Base-by-base conservation (phyloP, 2,888 invertebrate species). In the Phaedon cochleariae region DNA sequence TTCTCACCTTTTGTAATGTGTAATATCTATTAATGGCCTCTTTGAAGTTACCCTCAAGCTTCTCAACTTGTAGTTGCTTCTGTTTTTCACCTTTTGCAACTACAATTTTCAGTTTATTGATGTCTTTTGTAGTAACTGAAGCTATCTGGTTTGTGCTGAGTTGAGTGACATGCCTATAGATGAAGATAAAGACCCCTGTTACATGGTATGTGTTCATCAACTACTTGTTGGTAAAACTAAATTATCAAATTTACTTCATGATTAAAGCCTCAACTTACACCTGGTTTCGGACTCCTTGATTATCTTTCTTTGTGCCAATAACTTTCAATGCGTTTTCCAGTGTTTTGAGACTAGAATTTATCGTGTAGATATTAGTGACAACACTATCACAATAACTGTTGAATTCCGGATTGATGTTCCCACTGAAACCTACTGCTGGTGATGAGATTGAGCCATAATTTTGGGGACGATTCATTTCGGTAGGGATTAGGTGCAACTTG, bases 31-130 rank as follows among this genome's bases (percentile, higher is more conserved):
- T 76, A 1, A 96, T 86, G 1, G 94, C 90, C 71, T 92, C 92
- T 70, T 89, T 89, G 81, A 96, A 96, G 76, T 93, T 93, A 74
- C 90, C 91, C 10, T 92, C 93, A 12, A 96, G 87, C 76, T 94
- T 89, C 74, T 94, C 94, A 60, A 94, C 89, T 82, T 95, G 94
- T 70, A 96, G 84, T 78, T 92, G 93, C 80, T 93, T 92, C 64
- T 92, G 90, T 74, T 92, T 92, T 80, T 93, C 91, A 0, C 91
- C 91, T 69, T 89, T 87, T 12, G 90, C 86, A 58, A 91, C 90
- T 21, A 92, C 86, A 7, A 87, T 87, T 37, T 90, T 91, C 21
- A 95, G 84, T 65, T 91, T 87, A 72, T 90, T 89, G 52, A 95
- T 86, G 77, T 92, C 91, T 73, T 89, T 88, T 49, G 90, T 91